Evolutionary conservation across 2,797 vertebrate species (phyloP).

Genomic region (Oryzias dopingdopingensis): DNA sequence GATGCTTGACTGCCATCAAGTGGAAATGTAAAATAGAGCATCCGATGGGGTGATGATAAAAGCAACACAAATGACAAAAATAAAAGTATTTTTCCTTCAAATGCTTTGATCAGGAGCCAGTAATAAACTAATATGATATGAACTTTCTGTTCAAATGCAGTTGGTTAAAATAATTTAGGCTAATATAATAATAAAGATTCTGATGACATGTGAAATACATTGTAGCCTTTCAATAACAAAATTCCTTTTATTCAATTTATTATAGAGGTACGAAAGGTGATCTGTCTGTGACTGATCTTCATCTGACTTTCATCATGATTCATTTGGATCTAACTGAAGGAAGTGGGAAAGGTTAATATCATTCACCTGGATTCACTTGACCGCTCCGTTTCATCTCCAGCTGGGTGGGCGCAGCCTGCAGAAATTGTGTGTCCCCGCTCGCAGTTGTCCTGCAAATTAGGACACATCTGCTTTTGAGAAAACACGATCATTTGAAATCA

Average conservation of each 20-base stretch:
- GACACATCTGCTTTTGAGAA: constrained; percentile 46
- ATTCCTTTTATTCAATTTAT: neutral
- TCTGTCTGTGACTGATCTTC: neutral
- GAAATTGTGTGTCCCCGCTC: constrained; percentile 19
- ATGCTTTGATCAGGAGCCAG: neutral
- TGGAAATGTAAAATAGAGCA: constrained; percentile 37
- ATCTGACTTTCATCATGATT: constrained; percentile 19
- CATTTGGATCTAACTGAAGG: constrained; percentile 23
- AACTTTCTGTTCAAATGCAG: too few species aligned
- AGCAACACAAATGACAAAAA: neutral
- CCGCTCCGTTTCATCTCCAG: constrained; percentile 51
- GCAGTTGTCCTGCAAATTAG: constrained; percentile 16
- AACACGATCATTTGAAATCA: constrained; percentile 8
- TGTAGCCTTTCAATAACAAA: neutral
- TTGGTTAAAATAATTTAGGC: too few species aligned
- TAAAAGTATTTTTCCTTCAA: neutral
- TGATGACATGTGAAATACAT: neutral
- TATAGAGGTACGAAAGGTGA: neutral
- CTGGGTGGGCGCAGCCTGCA: constrained; percentile 26
- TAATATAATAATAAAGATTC: too few species aligned
- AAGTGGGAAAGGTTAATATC: constrained; percentile 28
- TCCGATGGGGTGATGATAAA: neutral
- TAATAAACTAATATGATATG: too few species aligned
- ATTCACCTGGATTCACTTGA: constrained; percentile 61
- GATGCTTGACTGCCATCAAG: constrained; percentile 67